Conservation (phyloP, 2,113 vertebrate genomes). For the Trogon surrucura region DNA sequence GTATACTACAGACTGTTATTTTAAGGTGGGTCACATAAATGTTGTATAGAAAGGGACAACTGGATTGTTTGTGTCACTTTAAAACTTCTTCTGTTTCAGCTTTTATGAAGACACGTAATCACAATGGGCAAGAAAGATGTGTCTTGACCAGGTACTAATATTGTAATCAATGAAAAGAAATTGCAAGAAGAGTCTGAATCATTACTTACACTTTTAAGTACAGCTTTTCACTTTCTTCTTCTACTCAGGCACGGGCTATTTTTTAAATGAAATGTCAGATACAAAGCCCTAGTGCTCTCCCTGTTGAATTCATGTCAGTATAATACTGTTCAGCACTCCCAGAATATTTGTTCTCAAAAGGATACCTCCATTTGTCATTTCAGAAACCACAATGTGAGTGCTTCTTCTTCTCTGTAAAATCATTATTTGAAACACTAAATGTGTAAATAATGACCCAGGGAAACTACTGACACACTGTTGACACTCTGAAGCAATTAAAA, state of each 20-base stretch:
- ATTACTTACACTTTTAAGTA: background rate
- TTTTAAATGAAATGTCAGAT: conserved; percentile 13
- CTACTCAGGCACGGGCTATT: background rate
- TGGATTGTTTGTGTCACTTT: background rate
- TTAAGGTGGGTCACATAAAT: background rate
- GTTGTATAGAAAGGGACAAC: background rate
- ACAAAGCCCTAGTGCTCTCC: background rate
- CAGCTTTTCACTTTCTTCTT: background rate
- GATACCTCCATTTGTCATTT: background rate
- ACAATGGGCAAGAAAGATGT: background rate
- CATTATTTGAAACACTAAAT: background rate
- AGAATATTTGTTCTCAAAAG: conserved; percentile 10
- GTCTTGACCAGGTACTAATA: background rate
- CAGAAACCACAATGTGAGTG: background rate
- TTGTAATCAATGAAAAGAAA: background rate
- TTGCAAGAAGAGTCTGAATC: background rate
- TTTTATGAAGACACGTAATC: background rate
- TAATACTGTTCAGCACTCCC: background rate
- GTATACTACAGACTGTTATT: background rate
- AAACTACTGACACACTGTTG: background rate
- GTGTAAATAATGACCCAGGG: background rate
- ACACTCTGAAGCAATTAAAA: conserved; percentile 19
- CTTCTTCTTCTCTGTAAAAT: background rate
- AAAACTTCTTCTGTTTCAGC: background rate
- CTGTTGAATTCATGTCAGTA: background rate